phyloP scores from a whole-genome alignment of 2,888 invertebrate genomes.

The Lasius platythorax region DNA sequence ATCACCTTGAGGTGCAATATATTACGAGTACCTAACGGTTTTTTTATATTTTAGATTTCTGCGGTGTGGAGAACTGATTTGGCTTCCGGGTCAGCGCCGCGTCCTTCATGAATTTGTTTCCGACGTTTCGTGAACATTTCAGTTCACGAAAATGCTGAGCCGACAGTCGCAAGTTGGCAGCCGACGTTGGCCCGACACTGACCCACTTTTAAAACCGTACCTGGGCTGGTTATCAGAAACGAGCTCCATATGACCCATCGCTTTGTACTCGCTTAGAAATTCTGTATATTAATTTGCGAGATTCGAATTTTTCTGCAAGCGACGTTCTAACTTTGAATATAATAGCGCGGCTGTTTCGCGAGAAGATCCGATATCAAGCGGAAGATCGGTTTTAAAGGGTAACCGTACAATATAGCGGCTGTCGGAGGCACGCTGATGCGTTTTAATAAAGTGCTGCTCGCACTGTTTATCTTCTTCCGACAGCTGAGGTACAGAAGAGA shows the following conservation, averaged over 20 bases:
- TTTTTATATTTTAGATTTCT: no score
- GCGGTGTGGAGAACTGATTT: no score
- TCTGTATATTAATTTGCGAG: not conserved
- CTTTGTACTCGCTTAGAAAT: not conserved
- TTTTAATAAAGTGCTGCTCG: not conserved
- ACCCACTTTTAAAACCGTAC: no score
- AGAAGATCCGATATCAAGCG: not conserved
- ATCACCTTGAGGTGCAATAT: no score
- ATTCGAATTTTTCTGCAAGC: not conserved
- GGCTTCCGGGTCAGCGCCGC: no score
- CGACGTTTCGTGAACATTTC: no score
- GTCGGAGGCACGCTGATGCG: not conserved
- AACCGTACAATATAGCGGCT: not conserved
- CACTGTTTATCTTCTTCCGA: not conserved
- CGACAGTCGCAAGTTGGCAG: no score
- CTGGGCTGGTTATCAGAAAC: no score
- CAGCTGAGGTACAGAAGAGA: not conserved
- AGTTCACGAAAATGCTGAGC: no score
- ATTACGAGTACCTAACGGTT: no score
- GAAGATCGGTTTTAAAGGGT: not conserved
- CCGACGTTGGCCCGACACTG: no score
- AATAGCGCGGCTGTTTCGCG: not conserved
- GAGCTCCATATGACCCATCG: not conserved
- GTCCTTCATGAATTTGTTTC: no score
- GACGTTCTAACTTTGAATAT: not conserved